phyloP scores from a whole-genome alignment of 1,140 invertebrate genomes.

The Drosophila varians region DNA sequence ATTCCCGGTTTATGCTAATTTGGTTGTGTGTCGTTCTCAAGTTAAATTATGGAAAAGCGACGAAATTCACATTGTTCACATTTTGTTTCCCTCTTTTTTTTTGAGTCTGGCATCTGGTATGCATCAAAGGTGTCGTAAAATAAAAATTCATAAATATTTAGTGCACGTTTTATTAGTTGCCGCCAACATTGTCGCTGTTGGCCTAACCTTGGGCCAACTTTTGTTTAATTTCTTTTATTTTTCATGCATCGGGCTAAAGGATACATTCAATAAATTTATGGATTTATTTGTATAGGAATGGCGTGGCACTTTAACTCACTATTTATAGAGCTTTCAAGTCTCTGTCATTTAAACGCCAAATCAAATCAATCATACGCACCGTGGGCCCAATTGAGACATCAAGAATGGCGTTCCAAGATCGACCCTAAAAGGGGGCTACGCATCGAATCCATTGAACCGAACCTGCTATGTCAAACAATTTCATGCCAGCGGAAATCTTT shows the following conservation, averaged over 20 bases:
- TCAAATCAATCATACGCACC: constrained; percentile 66
- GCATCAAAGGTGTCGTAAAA: constrained; percentile 71
- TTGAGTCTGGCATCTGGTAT: constrained; percentile 35
- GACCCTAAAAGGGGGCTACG: not conserved
- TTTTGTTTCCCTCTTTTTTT: constrained; percentile 18
- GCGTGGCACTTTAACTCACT: no score
- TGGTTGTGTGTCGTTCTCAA: constrained; percentile 33
- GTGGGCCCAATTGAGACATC: constrained; percentile 25
- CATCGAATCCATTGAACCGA: constrained; percentile 61
- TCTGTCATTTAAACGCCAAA: constrained; percentile 14
- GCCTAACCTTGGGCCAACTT: constrained; percentile 33
- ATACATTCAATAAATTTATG: not conserved
- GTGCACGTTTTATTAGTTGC: constrained; percentile 74
- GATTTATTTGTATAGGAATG: not conserved
- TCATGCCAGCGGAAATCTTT: constrained; percentile 69
- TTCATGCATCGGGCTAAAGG: not conserved
- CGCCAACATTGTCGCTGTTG: constrained; percentile 33
- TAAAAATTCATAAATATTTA: constrained; percentile 79
- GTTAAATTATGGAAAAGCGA: constrained; percentile 58
- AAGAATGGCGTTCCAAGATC: not conserved
- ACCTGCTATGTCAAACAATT: constrained; percentile 74
- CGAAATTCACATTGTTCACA: constrained; percentile 21
- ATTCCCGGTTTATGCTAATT: constrained; percentile 73
- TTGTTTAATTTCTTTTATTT: not conserved
- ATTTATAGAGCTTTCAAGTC: no score